Evolutionary conservation across 2,113 vertebrate species (phyloP), one percentile per base, ranked within the genome.

Genomic region (Rallus limicola): DNA sequence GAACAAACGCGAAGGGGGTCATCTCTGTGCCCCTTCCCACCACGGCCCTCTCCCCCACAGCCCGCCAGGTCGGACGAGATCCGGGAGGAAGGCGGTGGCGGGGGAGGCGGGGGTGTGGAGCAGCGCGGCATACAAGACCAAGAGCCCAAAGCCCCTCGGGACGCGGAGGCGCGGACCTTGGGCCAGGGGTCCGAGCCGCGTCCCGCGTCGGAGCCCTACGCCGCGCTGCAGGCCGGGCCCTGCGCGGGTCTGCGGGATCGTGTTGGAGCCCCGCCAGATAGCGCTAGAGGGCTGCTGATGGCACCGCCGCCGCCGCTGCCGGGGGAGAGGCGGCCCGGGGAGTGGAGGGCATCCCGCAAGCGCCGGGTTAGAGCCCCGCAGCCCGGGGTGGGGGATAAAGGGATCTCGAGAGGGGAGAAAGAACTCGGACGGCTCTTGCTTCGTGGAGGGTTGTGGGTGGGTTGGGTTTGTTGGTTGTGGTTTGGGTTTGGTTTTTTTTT

Each of bases 281-380:
- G 98, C 99, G 99, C 98, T 99, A 98, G 97, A 99, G 98, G 97
- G 99, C 99, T 97, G 98, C 97, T 96, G 95, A 99, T 98, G 96
- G 97, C 93, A 88, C 78, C 40, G 21, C 34, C 46, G 50, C 50
- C 50, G 50, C 50, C 24, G 48, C 48, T 23, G 86, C 82, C 68
- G 26, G 65, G 84, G 74, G 78, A 88, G 31, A 40, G 92, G 36
- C 69, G 9, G 86, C 90, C 28, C 48, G 83, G 29, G 60, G n/a
- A 40, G 60, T 58, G 17, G 44, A 46, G 44, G 64, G 52, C 55
- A 40, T 36, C 76, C 68, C 60, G 75, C 58, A 3, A 72, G 64
- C 52, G 59, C 28, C 52, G 50, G 50, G 83, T 24, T 31, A 19
- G 50, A 87, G 75, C 86, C 80, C 53, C 5, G 93, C 75, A 34